Evolutionary conservation across 2,888 invertebrate genomes (phyloP).

Genomic region (Lissocephala sabroskyi): DNA sequence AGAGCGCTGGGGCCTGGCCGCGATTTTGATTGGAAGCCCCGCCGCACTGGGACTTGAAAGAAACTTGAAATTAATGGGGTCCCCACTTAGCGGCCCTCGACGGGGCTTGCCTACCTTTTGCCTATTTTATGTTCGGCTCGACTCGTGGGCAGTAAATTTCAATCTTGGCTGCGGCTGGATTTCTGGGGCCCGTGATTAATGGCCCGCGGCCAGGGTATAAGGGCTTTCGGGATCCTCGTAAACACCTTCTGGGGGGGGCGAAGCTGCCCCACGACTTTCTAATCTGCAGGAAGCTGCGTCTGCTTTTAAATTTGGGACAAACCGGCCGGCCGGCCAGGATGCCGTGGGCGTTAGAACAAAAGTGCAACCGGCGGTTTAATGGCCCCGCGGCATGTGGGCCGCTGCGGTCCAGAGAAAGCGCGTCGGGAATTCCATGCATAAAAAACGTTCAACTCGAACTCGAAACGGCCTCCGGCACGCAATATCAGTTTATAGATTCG

Average conservation of each 20-base stretch:
- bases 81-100: neutral
- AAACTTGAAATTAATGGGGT: slow-evolving; percentile 44
- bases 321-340: slow-evolving; percentile 7
- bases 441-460: slow-evolving; percentile 4
- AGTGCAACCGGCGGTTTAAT: slow-evolving; percentile 7
- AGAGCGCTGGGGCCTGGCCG: neutral
- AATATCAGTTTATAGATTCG: slow-evolving; percentile 60
- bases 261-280: slow-evolving; percentile 25
- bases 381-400: slow-evolving; percentile 2
- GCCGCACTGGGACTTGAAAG: slow-evolving; percentile 36
- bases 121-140: slow-evolving; percentile 9
- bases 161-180: too few relatives aligned
- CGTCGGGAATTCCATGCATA: slow-evolving; percentile 44
- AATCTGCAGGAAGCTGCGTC: too few relatives aligned
- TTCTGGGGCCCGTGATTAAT: slow-evolving; percentile 41
- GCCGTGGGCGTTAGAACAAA: slow-evolving; percentile 44
- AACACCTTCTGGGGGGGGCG: slow-evolving; percentile 39
- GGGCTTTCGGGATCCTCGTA: slow-evolving; percentile 15
- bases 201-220: slow-evolving; percentile 17
- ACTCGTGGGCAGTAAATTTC: slow-evolving; percentile 26
- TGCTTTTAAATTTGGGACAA: too few relatives aligned
- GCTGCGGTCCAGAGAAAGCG: slow-evolving; percentile 44
- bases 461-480: slow-evolving; percentile 33
- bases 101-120: neutral
- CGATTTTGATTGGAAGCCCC: slow-evolving; percentile 27